phyloP scores from a whole-genome alignment of 2,113 vertebrate genomes.

The Enhydra lutris region DNA sequence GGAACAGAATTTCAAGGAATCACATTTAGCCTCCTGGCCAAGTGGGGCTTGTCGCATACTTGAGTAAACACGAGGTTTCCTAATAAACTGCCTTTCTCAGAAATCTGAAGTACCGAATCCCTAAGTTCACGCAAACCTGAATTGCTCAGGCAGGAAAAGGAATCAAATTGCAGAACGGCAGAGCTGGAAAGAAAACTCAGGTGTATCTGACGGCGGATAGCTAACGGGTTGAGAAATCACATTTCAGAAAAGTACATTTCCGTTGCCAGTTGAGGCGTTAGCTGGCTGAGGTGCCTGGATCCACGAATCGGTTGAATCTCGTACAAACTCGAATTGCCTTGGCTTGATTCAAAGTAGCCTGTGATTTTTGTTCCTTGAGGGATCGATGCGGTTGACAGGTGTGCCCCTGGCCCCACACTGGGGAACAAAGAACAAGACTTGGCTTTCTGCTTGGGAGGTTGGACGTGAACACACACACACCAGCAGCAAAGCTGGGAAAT shows the following conservation, averaged over 20 bases:
- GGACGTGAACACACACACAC: too few relatives aligned
- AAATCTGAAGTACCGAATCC: neutral
- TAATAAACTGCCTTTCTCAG: constrained; percentile 48
- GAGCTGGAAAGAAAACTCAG: neutral
- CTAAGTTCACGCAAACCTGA: constrained; percentile 6
- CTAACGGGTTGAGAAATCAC: neutral
- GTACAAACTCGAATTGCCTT: neutral
- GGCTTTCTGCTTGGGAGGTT: neutral
- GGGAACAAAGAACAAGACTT: neutral
- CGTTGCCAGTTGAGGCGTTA: neutral
- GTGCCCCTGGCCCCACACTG: neutral
- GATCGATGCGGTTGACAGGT: neutral
- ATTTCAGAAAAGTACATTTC: neutral
- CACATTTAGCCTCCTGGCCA: neutral
- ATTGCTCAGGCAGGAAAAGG: constrained; percentile 20
- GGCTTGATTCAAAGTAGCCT: neutral
- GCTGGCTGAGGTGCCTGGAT: neutral
- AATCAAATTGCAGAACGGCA: neutral
- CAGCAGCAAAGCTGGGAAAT: neutral
- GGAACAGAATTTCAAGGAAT: constrained; percentile 48
- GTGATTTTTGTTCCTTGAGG: neutral
- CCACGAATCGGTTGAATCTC: neutral
- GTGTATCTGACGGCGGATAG: neutral
- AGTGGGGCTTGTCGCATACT: neutral
- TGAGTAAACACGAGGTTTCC: constrained; percentile 53